Evolutionary conservation across 2,797 vertebrate species (phyloP).

Genomic region (Meda fulgida): DNA sequence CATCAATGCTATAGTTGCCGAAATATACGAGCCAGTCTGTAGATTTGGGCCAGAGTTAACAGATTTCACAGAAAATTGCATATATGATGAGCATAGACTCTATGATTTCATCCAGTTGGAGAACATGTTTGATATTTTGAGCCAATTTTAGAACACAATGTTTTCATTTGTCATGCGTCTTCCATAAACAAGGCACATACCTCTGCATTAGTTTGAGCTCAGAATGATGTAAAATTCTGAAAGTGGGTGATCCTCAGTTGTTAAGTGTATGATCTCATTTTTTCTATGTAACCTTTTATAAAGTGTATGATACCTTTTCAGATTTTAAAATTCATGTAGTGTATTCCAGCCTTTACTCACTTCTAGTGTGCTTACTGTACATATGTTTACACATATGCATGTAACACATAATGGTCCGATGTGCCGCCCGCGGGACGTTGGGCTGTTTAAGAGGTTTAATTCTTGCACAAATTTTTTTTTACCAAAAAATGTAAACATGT

Average conservation of each 20-base stretch:
- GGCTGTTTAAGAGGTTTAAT: too few species aligned
- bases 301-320: background rate
- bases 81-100: background rate
- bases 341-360: background rate
- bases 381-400: too few species aligned
- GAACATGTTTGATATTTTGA: background rate
- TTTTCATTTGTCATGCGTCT: background rate
- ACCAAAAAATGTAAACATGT: too few species aligned
- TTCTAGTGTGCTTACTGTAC: background rate
- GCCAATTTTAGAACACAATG: conserved; percentile 2
- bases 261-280: background rate
- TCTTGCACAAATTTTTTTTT: too few species aligned
- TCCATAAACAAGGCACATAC: background rate
- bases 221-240: background rate
- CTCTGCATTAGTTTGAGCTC: background rate
- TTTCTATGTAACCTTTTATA: background rate
- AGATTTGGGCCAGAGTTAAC: background rate
- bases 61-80: background rate
- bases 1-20: too few species aligned
- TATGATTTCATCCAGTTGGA: background rate
- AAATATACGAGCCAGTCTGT: background rate
- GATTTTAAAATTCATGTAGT: background rate
- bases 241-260: background rate
- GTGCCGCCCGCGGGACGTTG: too few species aligned
- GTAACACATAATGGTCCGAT: too few species aligned